Evolutionary conservation across 2,888 invertebrate species (phyloP).

Genomic region (Acleris literana): DNA sequence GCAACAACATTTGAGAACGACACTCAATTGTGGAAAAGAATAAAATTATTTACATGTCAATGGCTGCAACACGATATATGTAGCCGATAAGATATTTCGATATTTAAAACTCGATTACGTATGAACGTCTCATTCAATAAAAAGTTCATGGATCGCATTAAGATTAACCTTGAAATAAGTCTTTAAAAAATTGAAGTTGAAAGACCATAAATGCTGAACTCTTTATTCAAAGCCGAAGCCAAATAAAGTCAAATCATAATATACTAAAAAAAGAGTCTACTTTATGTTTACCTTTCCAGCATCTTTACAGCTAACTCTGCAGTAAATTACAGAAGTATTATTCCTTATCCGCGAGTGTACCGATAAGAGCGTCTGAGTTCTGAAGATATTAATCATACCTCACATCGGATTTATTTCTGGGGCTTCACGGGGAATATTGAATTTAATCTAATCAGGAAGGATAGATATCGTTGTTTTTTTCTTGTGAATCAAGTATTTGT

Average conservation of each 20-base stretch:
- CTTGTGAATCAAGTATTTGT: not conserved
- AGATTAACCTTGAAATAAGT: no score
- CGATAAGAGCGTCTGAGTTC: conserved; percentile 57
- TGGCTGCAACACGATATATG: no score
- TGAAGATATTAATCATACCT: conserved; percentile 68
- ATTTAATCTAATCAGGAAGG: conserved; percentile 28
- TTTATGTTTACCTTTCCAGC: conserved; percentile 42
- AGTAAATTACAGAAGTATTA: conserved; percentile 57
- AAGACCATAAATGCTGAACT: no score
- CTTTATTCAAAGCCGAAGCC: no score
- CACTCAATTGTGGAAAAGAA: no score
- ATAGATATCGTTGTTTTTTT: conserved; percentile 17
- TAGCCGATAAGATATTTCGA: no score
- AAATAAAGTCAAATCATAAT: not conserved
- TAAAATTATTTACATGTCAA: no score
- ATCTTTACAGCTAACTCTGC: conserved; percentile 40
- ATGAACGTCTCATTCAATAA: no score
- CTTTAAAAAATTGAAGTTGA: no score
- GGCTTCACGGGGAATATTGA: conserved; percentile 29
- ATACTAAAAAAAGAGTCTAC: not conserved
- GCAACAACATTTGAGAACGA: no score
- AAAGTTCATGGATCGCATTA: no score
- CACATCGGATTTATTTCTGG: conserved; percentile 60
- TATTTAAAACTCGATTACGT: no score
- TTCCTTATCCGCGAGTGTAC: conserved; percentile 50